Evolutionary conservation across 2,797 vertebrate species (phyloP), one percentile per base, ranked within the genome.

Genomic region (Crotalus adamanteus): DNA sequence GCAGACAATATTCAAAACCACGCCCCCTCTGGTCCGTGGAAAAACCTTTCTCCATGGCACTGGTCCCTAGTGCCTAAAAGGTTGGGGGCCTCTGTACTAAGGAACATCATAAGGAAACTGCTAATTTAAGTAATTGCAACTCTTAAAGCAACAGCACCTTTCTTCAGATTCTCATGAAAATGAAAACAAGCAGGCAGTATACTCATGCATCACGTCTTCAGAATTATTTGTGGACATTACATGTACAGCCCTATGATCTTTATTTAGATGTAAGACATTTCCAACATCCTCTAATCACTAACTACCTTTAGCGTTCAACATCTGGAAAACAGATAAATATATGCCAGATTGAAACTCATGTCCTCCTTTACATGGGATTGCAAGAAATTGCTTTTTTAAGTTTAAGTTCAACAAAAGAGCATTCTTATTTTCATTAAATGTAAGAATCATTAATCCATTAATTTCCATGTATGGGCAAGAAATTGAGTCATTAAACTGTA

Each of bases 321-420:
- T 92, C 65, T 92, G 86, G 91, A 89, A 89, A 89, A n/a, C 65
- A 92, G 91, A 61, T 16, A 18, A 53, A 31, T 3, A 87, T 55
- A 87, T 86, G 18, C 6, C 61, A 37, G 37, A 20, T 31, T 92
- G 86, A 73, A 69, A 28, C 63, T 9, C 55, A 56, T 55, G 18
- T 42, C 55, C 11, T 53, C 42, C 25, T 91, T 86, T 91, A n/a
- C 37, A 56, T 59, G 57, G 60, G 59, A 56, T 87, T 56, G n/a
- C n/a, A 42, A 61, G n/a, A 73, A 88, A 88, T 20, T 20, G 22
- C 31, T 88, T 73, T 11, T n/a, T 73, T 61, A 51, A 65, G 8
- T 47, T 42, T 83, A 18, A 8, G 20, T 22, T 83, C 37, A 83
- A 78, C 37, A 22, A 22, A 47, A 83, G 25, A 47, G 22, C 78